A percentile compares a stretch with the other conserved stretches of the same genome.
Conservation (phyloP, 2,888 invertebrate genomes). For the Plebejus argus region DNA sequence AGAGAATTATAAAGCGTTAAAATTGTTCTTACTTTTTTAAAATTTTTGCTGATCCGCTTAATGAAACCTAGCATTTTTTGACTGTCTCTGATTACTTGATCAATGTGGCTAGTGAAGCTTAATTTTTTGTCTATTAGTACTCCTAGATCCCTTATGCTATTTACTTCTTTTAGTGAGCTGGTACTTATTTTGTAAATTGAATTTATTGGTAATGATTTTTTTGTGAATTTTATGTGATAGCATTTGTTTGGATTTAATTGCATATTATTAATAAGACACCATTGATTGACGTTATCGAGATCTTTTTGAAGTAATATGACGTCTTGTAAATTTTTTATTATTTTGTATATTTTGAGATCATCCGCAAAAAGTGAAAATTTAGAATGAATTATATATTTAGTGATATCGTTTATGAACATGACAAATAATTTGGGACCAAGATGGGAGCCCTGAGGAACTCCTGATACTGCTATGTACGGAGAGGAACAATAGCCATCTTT, state of each 20-base stretch:
- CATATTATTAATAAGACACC: background rate
- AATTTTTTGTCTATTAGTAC: background rate
- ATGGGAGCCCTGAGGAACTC: too few relatives aligned
- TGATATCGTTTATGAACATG: too few relatives aligned
- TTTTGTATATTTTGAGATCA: too few relatives aligned
- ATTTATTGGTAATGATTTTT: background rate
- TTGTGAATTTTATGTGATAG: background rate
- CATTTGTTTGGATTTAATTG: background rate
- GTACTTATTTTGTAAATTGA: background rate
- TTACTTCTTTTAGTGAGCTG: background rate
- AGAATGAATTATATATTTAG: too few relatives aligned
- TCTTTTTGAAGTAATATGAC: background rate
- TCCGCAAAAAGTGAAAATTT: too few relatives aligned
- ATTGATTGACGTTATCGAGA: background rate
- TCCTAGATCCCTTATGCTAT: background rate
- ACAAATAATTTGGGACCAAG: too few relatives aligned
- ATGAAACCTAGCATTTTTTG: background rate
- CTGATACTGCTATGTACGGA: too few relatives aligned
- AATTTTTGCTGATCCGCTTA: background rate
- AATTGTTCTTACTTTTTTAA: too few relatives aligned
- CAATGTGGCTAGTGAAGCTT: background rate
- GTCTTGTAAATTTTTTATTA: too few relatives aligned
- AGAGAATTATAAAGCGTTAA: background rate
- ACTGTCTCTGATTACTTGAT: background rate
- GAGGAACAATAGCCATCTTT: too few relatives aligned